Evolutionary conservation across 2,113 vertebrate species (phyloP).

Genomic region (Siphamia tubifer): DNA sequence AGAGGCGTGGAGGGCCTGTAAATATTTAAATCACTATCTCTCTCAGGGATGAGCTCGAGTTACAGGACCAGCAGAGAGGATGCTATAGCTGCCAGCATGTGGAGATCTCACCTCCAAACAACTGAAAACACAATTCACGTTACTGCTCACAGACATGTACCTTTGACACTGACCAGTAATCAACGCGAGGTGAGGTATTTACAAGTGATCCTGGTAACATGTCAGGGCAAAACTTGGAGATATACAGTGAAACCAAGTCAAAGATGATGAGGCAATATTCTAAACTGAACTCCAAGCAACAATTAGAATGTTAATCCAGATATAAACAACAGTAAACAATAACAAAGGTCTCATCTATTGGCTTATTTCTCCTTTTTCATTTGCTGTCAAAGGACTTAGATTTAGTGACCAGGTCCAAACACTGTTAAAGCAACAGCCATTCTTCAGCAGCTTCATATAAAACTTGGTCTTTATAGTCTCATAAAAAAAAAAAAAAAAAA

Average conservation of each 20-base stretch:
- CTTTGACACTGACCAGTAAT: constrained; percentile 32
- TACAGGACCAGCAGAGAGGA: constrained; percentile 75
- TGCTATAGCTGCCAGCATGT: constrained; percentile 67
- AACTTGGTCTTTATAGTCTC: constrained; percentile 76
- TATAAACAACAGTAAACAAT: neutral
- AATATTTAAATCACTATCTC: constrained; percentile 83
- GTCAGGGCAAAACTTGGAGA: neutral
- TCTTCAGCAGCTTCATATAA: constrained; percentile 80
- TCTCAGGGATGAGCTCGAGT: constrained; percentile 80
- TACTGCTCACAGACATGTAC: constrained; percentile 8
- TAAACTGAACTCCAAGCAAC: neutral
- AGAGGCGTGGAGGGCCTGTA: constrained; percentile 85
- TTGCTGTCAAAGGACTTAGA: constrained; percentile 66
- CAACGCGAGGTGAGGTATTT: constrained; percentile 12
- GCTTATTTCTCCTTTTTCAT: constrained; percentile 59
- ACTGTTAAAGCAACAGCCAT: constrained; percentile 80
- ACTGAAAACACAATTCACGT: constrained; percentile 51
- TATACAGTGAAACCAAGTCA: no score
- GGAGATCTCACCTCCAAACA: constrained; percentile 70
- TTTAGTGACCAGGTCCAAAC: constrained; percentile 78
- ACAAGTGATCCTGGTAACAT: neutral
- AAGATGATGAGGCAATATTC: neutral
- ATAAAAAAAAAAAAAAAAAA: no score
- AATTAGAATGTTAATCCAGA: neutral
- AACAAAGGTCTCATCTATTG: constrained; percentile 41